Evolutionary conservation across 2,797 vertebrate species (phyloP).

Genomic region (Manis crassicaudata): DNA sequence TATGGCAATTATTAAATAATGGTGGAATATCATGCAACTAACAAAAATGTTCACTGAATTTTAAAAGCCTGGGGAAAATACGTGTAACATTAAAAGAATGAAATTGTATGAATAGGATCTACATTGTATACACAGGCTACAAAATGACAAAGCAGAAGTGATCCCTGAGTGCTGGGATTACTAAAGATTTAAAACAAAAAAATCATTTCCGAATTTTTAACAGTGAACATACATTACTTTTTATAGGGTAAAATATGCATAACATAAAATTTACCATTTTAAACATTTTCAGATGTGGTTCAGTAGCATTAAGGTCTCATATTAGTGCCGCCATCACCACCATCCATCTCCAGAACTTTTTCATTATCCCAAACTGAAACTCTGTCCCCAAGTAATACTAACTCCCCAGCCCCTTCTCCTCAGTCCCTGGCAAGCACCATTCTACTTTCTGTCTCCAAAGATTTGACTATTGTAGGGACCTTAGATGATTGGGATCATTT

Average conservation of each 20-base stretch:
- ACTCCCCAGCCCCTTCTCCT: neutral
- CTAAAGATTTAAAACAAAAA: neutral
- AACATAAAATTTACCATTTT: neutral
- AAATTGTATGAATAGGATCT: neutral
- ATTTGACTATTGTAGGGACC: neutral
- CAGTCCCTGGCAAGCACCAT: too few relatives aligned
- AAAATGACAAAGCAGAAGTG: neutral
- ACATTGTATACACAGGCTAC: neutral
- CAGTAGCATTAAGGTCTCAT: neutral
- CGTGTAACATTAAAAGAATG: neutral
- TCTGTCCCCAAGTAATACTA: neutral
- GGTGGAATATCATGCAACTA: neutral
- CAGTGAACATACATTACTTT: neutral
- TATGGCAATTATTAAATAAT: neutral
- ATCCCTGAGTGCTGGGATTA: neutral
- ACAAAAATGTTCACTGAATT: neutral
- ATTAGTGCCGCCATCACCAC: neutral
- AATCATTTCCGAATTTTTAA: neutral
- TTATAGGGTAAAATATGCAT: neutral
- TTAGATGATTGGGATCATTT: neutral
- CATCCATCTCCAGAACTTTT: neutral
- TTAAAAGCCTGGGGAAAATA: neutral
- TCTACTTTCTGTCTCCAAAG: neutral
- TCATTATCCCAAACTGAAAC: neutral
- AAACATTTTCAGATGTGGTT: neutral